A percentile compares a stretch with the other conserved stretches of the same genome.
Conservation (phyloP, 2,113 vertebrate genomes). For the Haemorhous mexicanus region DNA sequence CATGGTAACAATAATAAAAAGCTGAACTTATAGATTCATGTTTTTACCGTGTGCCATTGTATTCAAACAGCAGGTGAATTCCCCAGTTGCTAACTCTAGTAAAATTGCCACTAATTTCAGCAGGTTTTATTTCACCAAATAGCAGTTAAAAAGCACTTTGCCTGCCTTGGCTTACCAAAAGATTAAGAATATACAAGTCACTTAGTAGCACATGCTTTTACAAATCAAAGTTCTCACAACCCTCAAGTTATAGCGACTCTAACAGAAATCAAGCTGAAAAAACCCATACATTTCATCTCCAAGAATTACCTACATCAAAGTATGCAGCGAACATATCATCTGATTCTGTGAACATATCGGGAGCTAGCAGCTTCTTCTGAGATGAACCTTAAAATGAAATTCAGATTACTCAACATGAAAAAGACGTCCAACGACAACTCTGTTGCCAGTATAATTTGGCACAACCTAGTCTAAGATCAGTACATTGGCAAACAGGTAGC, state of each 20-base stretch:
- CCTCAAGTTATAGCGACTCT: neutral
- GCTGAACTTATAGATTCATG: neutral
- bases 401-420: conserved; percentile 22
- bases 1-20: neutral
- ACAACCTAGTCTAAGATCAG: neutral
- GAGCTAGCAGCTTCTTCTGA: conserved; percentile 92
- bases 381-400: conserved; percentile 82
- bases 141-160: neutral
- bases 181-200: neutral
- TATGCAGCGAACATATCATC: conserved; percentile 97
- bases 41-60: neutral
- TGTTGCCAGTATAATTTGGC: neutral
- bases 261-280: neutral
- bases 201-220: neutral
- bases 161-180: neutral
- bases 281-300: neutral
- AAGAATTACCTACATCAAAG: conserved; percentile 89
- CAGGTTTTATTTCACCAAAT: neutral
- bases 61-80: neutral
- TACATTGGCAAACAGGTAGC: neutral
- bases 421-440: neutral
- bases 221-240: neutral
- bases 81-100: neutral
- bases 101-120: neutral
- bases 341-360: conserved; percentile 99